phyloP scores from a whole-genome alignment of 2,113 vertebrate genomes.

The Pterocles gutturalis region DNA sequence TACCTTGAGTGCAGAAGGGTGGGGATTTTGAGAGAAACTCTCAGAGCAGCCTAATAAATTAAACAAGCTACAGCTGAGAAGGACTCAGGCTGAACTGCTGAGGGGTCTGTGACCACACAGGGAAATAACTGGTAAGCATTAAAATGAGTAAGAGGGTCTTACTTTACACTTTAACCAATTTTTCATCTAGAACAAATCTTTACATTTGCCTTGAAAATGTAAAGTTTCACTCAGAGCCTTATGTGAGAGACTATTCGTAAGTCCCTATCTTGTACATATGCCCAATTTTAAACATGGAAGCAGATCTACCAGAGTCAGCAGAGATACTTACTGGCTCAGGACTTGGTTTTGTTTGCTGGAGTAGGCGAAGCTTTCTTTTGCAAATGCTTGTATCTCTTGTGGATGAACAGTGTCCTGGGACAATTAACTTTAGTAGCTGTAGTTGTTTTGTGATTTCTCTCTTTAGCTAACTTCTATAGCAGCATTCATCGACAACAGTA shows the following conservation, averaged over 20 bases:
- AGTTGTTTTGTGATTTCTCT: background rate
- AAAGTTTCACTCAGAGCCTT: background rate
- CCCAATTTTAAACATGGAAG: background rate
- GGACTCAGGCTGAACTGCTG: background rate
- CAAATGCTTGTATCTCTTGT: background rate
- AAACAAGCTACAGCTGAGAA: slow-evolving; percentile 41
- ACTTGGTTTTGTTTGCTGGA: background rate
- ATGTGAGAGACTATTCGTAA: background rate
- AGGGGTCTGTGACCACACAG: background rate
- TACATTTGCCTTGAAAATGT: background rate
- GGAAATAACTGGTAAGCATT: background rate
- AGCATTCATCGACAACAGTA: background rate
- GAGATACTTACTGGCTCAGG: background rate
- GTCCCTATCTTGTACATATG: background rate
- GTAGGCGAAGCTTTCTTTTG: background rate
- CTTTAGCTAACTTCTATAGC: background rate
- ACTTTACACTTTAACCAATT: background rate
- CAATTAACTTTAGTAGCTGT: background rate
- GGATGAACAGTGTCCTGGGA: background rate
- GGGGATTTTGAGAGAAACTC: background rate
- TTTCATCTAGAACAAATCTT: background rate
- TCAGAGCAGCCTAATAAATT: background rate
- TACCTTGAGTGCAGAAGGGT: background rate
- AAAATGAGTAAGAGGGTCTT: background rate
- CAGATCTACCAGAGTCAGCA: background rate